Evolutionary conservation across 2,113 vertebrate genomes (phyloP).

Genomic region (Otis tarda): DNA sequence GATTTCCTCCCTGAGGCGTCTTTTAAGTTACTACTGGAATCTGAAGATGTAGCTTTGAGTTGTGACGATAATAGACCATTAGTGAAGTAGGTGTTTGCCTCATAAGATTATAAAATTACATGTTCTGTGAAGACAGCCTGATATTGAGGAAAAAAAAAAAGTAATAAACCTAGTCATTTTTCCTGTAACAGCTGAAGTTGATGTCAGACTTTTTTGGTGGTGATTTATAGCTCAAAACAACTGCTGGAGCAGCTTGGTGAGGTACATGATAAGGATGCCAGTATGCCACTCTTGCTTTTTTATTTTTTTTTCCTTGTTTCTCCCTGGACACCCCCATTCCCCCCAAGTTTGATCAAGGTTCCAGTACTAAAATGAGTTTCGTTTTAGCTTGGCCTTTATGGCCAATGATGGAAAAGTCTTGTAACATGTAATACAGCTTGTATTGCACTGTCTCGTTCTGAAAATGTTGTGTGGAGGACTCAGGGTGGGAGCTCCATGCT

Average conservation of each 20-base stretch:
- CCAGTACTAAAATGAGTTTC: not conserved
- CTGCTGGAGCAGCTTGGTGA: not conserved
- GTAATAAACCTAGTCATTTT: not conserved
- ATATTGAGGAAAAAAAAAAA: not conserved
- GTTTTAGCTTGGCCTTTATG: not conserved
- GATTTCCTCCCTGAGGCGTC: not conserved
- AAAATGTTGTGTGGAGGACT: not conserved
- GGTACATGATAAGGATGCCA: not conserved
- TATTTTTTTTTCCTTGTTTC: not conserved
- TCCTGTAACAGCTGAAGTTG: not conserved
- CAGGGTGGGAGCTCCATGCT: not conserved
- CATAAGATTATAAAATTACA: not conserved
- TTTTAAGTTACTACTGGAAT: not conserved
- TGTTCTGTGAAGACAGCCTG: not conserved
- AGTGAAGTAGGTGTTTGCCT: not conserved
- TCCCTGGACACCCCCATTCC: fast-evolving
- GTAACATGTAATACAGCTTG: not conserved
- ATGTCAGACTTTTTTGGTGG: not conserved
- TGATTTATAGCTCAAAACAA: not conserved
- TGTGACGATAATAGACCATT: not conserved
- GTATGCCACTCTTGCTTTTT: not conserved
- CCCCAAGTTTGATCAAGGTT: not conserved
- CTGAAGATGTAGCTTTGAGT: not conserved
- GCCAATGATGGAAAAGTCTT: not conserved
- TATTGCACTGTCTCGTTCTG: not conserved